Percentiles rank a stretch among this genome's conserved stretches.
Conservation (phyloP, 1,140 invertebrate species). For the Macrosteles quadrilineatus region DNA sequence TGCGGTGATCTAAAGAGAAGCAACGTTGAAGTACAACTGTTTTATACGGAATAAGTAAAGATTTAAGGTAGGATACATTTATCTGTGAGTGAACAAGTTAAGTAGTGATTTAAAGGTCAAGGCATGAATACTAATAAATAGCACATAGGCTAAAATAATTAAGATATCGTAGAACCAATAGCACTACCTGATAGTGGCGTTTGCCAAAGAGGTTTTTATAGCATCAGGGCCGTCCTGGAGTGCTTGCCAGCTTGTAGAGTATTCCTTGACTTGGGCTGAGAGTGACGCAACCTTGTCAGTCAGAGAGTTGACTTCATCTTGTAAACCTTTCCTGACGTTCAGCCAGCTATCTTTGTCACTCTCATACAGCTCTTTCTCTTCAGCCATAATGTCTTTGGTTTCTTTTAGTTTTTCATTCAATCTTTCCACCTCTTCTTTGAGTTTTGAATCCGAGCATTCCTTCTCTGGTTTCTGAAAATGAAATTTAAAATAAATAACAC, state of each 20-base stretch:
- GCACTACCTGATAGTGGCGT: conserved; percentile 28
- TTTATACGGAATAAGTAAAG: too few relatives aligned
- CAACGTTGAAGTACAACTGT: too few relatives aligned
- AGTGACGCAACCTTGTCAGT: conserved; percentile 20
- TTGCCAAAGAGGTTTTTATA: conserved; percentile 34
- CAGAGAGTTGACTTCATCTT: conserved; percentile 35
- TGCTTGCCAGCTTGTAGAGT: conserved; percentile 32
- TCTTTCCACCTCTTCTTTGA: conserved; percentile 32
- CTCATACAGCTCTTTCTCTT: conserved; percentile 38
- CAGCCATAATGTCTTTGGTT: conserved; percentile 34
- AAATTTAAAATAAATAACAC: too few relatives aligned
- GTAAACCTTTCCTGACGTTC: conserved; percentile 33
- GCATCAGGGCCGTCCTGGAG: conserved; percentile 37
- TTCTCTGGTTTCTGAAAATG: neutral
- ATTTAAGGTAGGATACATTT: too few relatives aligned
- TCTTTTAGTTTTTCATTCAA: conserved; percentile 31
- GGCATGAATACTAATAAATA: too few relatives aligned
- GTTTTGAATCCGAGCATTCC: conserved; percentile 15
- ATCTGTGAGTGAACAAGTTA: too few relatives aligned
- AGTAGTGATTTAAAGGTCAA: too few relatives aligned
- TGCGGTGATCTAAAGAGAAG: too few relatives aligned
- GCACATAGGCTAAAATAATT: too few relatives aligned
- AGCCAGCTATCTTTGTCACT: conserved; percentile 37
- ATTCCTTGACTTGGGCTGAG: conserved; percentile 31
- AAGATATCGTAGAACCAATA: neutral